Conservation (phyloP, 2,888 invertebrate genomes). For the Eupeodes latifasciatus region DNA sequence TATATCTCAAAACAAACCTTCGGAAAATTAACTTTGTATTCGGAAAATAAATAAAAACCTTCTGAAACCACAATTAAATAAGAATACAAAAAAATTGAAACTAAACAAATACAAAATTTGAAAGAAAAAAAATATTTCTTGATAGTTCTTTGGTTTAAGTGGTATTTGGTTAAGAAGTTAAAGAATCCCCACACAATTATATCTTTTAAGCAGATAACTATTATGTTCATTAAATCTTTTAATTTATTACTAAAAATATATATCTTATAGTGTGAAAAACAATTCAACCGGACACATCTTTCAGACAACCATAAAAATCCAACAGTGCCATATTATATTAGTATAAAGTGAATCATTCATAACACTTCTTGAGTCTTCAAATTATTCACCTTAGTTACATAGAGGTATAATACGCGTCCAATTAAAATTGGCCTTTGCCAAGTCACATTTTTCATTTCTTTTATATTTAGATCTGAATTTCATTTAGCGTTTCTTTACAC, state of each 20-base stretch:
- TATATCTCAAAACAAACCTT: no score
- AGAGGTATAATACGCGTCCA: slow-evolving; percentile 26
- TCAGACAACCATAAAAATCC: slow-evolving; percentile 37
- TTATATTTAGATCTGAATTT: slow-evolving; percentile 19
- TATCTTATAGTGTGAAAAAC: neutral
- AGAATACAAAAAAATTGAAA: no score
- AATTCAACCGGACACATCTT: slow-evolving; percentile 3
- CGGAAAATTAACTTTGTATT: no score
- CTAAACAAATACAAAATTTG: no score
- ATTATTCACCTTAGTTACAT: neutral
- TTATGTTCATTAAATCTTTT: slow-evolving; percentile 2
- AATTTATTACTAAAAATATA: slow-evolving; percentile 8
- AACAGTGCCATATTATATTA: slow-evolving; percentile 25
- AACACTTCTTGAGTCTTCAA: slow-evolving; percentile 40
- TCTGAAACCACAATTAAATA: no score
- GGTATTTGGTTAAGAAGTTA: neutral
- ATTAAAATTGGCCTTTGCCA: slow-evolving; percentile 71
- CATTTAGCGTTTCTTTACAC: slow-evolving; percentile 33
- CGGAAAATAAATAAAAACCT: no score
- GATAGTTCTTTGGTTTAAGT: neutral
- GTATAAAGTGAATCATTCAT: slow-evolving; percentile 42
- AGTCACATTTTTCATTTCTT: slow-evolving; percentile 23
- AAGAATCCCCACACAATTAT: neutral
- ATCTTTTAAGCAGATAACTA: neutral
- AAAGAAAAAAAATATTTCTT: no score